These are phyloP conservation scores for Stictonetta naevosa DNA, from an alignment of 2,113 vertebrate genomes.

Conservation along the genomic window DNA sequence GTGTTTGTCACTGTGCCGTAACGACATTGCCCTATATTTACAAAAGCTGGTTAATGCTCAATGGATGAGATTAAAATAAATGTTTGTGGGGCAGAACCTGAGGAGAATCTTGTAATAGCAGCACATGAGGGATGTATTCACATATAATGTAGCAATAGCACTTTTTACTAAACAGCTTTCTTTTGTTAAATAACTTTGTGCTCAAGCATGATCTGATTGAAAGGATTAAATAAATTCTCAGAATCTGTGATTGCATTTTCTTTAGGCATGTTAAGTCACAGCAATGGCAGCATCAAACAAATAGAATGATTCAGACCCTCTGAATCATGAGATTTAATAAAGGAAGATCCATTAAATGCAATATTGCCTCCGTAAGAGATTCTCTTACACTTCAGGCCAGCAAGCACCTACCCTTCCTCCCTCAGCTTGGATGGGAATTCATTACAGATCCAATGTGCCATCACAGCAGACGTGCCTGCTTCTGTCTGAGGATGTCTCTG, in stretches of 20 bases:
- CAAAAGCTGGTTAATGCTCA: not conserved
- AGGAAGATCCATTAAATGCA: not conserved
- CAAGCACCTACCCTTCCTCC: not conserved
- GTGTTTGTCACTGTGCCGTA: not conserved
- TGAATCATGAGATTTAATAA: not conserved
- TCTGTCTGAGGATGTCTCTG: not conserved
- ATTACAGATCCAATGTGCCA: not conserved
- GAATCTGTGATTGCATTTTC: not conserved
- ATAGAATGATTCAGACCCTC: not conserved
- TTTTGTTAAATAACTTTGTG: not conserved
- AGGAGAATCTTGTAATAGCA: not conserved
- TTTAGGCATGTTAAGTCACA: not conserved
- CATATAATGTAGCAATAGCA: not conserved
- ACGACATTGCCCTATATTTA: not conserved
- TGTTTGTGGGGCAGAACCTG: not conserved
- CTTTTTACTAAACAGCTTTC: not conserved
- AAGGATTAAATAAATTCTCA: not conserved
- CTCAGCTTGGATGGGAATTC: not conserved
- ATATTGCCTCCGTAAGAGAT: not conserved
- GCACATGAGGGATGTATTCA: not conserved
- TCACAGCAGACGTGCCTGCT: accelerated
- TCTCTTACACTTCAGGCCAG: not conserved
- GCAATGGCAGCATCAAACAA: not conserved
- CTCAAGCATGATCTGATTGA: not conserved
- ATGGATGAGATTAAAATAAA: not conserved